Percentiles rank a stretch among this genome's conserved stretches.
phyloP scores from a whole-genome alignment of 2,113 vertebrate genomes.

The Serinus canaria region DNA sequence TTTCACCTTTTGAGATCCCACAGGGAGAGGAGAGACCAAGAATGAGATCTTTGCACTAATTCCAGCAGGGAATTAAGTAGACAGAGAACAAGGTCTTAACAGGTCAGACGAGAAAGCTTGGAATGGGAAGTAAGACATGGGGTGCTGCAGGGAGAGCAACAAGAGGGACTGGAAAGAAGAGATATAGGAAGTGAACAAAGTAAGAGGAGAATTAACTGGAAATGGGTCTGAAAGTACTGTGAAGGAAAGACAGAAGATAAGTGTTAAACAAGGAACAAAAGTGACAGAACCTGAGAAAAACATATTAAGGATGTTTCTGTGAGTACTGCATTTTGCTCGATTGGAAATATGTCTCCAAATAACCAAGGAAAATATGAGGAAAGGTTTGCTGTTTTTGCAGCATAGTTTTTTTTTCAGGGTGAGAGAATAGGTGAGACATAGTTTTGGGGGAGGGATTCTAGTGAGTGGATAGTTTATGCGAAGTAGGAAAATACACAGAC shows the following conservation, averaged over 20 bases:
- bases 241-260: background rate
- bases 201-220: constrained; percentile 10
- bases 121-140: background rate
- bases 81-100: background rate
- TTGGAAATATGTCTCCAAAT: background rate
- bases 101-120: background rate
- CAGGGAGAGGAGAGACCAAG: background rate
- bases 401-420: background rate
- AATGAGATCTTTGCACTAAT: background rate
- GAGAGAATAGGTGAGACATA: background rate
- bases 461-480: background rate
- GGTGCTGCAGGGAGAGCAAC: background rate
- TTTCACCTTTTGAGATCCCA: background rate
- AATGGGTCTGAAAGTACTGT: constrained; percentile 15
- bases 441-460: background rate
- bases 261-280: constrained; percentile 11
- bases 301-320: background rate
- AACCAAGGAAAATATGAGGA: background rate
- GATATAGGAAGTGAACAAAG: background rate
- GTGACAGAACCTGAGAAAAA: background rate
- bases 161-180: background rate
- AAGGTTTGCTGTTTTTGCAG: background rate
- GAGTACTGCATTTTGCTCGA: background rate
- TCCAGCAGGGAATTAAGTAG: background rate
- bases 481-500: background rate